These are phyloP conservation scores for Byasa hedistus DNA, from an alignment of 2,888 invertebrate genomes.

Conservation along the genomic window DNA sequence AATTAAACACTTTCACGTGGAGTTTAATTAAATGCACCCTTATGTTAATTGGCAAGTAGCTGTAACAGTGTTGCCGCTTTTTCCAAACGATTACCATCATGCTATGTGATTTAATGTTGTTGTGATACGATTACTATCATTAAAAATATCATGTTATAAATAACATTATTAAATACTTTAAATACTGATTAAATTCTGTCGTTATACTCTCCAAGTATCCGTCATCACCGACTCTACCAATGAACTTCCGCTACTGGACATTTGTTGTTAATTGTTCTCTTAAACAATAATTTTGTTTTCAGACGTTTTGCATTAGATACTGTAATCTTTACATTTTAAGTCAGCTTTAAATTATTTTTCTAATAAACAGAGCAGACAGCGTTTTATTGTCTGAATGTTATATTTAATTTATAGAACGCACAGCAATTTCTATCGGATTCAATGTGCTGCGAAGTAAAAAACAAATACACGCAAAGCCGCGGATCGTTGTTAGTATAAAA, in stretches of 20 bases:
- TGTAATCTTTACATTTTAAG: too few species aligned
- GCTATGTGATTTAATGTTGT: slow-evolving; percentile 14
- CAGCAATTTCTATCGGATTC: background rate
- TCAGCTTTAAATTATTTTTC: too few species aligned
- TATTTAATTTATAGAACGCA: background rate
- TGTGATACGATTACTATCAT: slow-evolving; percentile 1
- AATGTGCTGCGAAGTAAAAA: background rate
- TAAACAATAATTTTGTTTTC: too few species aligned
- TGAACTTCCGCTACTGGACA: too few species aligned
- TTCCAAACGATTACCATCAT: slow-evolving; percentile 12
- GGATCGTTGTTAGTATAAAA: slow-evolving; percentile 29
- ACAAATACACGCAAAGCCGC: slow-evolving; percentile 6
- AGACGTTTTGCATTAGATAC: too few species aligned
- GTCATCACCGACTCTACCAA: too few species aligned
- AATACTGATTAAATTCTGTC: background rate
- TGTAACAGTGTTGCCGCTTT: slow-evolving; percentile 32
- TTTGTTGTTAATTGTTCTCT: too few species aligned
- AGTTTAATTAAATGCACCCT: slow-evolving; percentile 72
- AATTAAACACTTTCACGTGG: slow-evolving; percentile 53
- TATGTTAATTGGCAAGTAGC: slow-evolving; percentile 52
- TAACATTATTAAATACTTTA: background rate
- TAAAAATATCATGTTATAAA: background rate
- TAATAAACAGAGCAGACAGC: background rate
- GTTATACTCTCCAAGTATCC: too few species aligned
- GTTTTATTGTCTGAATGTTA: too few species aligned